Percentiles rank a stretch among this genome's conserved stretches.
phyloP scores from a whole-genome alignment of 2,888 invertebrate species.

The Endomychus coccineus region DNA sequence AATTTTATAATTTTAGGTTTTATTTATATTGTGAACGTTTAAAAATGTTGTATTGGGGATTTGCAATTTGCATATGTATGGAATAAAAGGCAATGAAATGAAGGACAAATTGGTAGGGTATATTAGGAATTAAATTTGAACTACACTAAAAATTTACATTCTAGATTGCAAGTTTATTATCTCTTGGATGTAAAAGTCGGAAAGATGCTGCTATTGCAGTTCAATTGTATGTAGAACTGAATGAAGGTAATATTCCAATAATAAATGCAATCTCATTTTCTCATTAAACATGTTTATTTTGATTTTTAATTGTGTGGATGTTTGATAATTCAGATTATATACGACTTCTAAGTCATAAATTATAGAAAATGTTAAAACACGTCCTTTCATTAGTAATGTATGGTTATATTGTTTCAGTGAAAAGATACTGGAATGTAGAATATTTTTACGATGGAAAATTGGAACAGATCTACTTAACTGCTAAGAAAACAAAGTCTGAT shows the following conservation, averaged over 20 bases:
- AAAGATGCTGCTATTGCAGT: constrained; percentile 44
- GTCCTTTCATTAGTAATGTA: too few relatives aligned
- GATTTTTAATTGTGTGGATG: too few relatives aligned
- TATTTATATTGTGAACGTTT: too few relatives aligned
- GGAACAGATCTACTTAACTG: constrained; percentile 42
- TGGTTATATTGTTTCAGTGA: constrained; percentile 38
- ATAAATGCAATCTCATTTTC: constrained; percentile 8
- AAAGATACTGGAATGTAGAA: constrained; percentile 44
- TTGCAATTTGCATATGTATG: too few relatives aligned
- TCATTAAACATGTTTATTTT: too few relatives aligned
- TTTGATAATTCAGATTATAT: too few relatives aligned
- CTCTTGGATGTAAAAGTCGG: constrained; percentile 43
- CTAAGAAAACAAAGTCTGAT: constrained; percentile 36
- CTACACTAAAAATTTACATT: constrained; percentile 11
- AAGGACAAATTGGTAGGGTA: constrained; percentile 15
- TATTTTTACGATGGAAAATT: constrained; percentile 41
- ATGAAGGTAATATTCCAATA: constrained; percentile 43
- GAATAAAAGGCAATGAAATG: constrained; percentile 27
- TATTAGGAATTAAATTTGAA: constrained; percentile 3
- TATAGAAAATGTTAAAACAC: too few relatives aligned
- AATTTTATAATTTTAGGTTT: too few relatives aligned
- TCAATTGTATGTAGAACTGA: constrained; percentile 50
- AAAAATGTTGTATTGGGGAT: too few relatives aligned
- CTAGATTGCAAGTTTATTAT: constrained; percentile 43
- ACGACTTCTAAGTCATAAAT: too few relatives aligned